Evolutionary conservation across 2,797 vertebrate genomes (phyloP).

Genomic region (Myotis findleyi): DNA sequence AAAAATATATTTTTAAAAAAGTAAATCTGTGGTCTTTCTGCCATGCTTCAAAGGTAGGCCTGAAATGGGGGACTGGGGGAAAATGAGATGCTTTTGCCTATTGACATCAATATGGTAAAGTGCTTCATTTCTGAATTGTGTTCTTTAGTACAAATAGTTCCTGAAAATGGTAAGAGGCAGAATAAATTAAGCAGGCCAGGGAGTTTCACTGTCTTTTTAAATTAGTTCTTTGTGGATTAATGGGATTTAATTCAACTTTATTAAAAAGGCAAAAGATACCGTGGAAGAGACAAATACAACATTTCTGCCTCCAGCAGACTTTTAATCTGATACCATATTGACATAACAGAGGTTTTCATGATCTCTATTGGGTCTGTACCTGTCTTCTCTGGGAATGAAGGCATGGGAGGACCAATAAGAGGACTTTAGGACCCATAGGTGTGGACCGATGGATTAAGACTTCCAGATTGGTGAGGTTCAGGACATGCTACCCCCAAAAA

Average conservation of each 20-base stretch:
- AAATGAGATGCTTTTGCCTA: not conserved
- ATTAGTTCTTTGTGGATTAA: conserved; percentile 65
- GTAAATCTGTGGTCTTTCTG: not conserved
- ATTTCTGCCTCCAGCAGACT: not conserved
- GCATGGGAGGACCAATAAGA: not conserved
- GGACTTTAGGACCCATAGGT: no score
- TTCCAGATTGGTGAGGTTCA: not conserved
- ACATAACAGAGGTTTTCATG: not conserved
- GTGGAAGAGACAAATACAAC: conserved; percentile 50
- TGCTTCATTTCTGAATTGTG: not conserved
- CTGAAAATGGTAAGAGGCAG: not conserved
- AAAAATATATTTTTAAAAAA: no score
- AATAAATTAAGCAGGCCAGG: conserved; percentile 34
- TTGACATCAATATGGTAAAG: conserved; percentile 37
- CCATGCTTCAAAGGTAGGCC: not conserved
- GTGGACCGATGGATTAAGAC: not conserved
- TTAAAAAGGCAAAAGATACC: conserved; percentile 23
- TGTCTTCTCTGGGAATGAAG: not conserved
- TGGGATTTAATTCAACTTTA: conserved; percentile 57
- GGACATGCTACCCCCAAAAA: not conserved
- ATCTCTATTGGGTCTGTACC: no score
- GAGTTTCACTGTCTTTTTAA: conserved; percentile 59
- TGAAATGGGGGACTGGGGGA: not conserved
- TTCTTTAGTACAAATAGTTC: not conserved
- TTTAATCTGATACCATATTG: not conserved